A percentile compares a stretch with the other conserved stretches of the same genome.
These are phyloP conservation scores for Drosophila testacea DNA, from an alignment of 2,888 invertebrate species.

Conservation along the genomic window DNA sequence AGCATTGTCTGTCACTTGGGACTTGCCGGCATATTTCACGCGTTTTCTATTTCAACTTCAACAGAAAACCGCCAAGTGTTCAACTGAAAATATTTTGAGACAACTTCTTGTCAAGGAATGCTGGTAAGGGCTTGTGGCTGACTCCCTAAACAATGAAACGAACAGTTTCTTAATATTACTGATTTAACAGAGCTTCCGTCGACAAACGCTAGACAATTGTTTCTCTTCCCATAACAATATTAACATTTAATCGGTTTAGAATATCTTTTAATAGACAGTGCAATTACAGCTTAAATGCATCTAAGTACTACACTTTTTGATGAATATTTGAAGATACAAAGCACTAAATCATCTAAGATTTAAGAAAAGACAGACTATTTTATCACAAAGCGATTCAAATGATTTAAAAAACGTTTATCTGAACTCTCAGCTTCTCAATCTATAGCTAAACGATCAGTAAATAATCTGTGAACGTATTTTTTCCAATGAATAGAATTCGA, in stretches of 20 bases:
- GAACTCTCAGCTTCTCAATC: background rate
- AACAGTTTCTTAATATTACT: background rate
- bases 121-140: background rate
- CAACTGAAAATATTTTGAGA: conserved; percentile 42
- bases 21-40: conserved; percentile 48
- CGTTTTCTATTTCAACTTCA: conserved; percentile 53
- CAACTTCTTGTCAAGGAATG: conserved; percentile 16
- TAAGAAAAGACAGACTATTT: background rate
- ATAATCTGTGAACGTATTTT: conserved; percentile 3
- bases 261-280: conserved; percentile 10
- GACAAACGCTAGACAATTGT: background rate
- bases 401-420: too few relatives aligned
- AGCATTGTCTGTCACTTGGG: conserved; percentile 51
- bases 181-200: conserved; percentile 1
- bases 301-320: too few relatives aligned
- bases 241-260: conserved; percentile 11
- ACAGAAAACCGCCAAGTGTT: conserved; percentile 34
- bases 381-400: background rate
- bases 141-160: background rate
- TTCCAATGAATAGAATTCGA: background rate
- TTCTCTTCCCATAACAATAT: conserved; percentile 2
- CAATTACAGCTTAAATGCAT: conserved; percentile 3
- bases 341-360: too few relatives aligned
- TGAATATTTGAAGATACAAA: too few relatives aligned
- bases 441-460: background rate